These are phyloP conservation scores for Branchinecta sandiegonensis DNA, from an alignment of 2,888 invertebrate genomes.

Conservation along the genomic window DNA sequence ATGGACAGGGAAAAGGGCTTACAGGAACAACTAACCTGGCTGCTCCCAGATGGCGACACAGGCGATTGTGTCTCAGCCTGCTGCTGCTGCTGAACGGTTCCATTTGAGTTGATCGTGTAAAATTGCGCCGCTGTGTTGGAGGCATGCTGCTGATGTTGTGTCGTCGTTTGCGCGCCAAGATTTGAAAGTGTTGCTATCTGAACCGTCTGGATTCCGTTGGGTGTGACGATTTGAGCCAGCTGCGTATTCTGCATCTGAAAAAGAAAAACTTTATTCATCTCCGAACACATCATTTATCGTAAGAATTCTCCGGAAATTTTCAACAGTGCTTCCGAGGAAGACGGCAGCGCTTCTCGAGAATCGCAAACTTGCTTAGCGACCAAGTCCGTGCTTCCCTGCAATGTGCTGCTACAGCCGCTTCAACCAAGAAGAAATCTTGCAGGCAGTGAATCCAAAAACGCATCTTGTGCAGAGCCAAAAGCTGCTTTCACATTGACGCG, in stretches of 20 bases:
- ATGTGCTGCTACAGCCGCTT: too few species aligned
- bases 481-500: too few species aligned
- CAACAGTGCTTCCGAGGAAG: too few species aligned
- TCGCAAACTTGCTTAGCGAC: too few species aligned
- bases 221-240: constrained; percentile 69
- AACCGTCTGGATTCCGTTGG: constrained; percentile 73
- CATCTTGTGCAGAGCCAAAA: too few species aligned
- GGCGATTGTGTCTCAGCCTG: neutral
- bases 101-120: constrained; percentile 28
- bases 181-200: constrained; percentile 54
- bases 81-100: constrained; percentile 13
- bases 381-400: too few species aligned
- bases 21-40: neutral
- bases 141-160: constrained; percentile 31
- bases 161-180: constrained; percentile 30
- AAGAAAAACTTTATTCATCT: neutral
- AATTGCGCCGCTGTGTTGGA: constrained; percentile 28
- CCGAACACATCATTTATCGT: neutral
- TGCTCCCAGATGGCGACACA: neutral
- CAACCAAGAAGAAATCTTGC: too few species aligned
- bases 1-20: neutral
- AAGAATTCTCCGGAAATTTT: too few species aligned
- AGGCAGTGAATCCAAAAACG: too few species aligned
- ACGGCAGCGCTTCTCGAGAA: too few species aligned
- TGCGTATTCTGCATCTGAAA: constrained; percentile 37